Base-by-base conservation (phyloP, 2,797 vertebrate species). In the Halcyon leucocephala region DNA sequence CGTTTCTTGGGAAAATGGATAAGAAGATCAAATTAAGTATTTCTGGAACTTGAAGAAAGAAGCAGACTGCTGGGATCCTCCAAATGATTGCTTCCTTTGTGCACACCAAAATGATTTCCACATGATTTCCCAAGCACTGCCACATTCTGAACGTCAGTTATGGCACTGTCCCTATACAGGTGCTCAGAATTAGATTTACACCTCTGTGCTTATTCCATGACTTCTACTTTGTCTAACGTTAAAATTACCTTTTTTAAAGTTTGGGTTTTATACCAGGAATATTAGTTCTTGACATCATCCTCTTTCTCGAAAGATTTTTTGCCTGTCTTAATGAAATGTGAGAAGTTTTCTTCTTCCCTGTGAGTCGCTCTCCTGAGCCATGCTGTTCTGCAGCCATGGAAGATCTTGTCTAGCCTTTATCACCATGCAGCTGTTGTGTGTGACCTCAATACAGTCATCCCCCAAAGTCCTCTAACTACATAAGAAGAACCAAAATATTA, bases 401-500 rank as follows among this genome's bases (percentile, higher is more conserved):
- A 73, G 33, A 14, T 91, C 48, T 79, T n/a, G 25, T 39, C 54
- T 54, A 62, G 66, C 46, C 10, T 16, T 54, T 65, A 51, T 5
- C 37, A 58, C 39, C 31, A 60, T 8, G 24, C 22, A 62, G 66
- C 73, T 41, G 28, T 14, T 20, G 19, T 61, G 35, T 31, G 11
- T 74, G 64, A 91, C 46, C 41, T 96, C 89, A 92, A 21, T 7
- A 26, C 20, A 61, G 46, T 54, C 64, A 83, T 89, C 37, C 65
- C 61, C 46, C 22, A 9, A 69, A 86, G 79, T 52, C 54, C 58
- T 90, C 58, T 66, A 90, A 54, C 14, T 76, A 66, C 1, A 1
- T 58, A 91, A 91, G 35, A 66, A 58, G 77, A 95, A 95, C 42
- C 54, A 90, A 95, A 96, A 76, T 69, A 91, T 79, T 91, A 88